A percentile compares a stretch with the other conserved stretches of the same genome.
Evolutionary conservation across 2,797 vertebrate species (phyloP).

Genomic region (Mallotus villosus): DNA sequence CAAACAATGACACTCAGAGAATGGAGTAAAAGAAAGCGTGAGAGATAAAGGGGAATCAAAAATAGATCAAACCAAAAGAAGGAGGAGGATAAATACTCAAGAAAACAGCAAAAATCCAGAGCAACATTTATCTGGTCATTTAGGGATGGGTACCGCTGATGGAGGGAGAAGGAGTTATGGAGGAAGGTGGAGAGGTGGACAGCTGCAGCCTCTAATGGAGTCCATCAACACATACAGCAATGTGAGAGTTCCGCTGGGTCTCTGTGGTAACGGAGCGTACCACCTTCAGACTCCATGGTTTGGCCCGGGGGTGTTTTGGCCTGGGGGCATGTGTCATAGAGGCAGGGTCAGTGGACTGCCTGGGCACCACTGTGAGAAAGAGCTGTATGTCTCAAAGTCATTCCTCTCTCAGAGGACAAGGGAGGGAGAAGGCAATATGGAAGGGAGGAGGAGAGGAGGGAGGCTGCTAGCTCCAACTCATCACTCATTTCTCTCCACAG

Average conservation of each 20-base stretch:
- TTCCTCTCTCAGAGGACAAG: not conserved
- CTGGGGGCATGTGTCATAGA: slow-evolving; percentile 13
- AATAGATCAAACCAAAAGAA: not conserved
- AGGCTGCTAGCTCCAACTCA: slow-evolving; percentile 31
- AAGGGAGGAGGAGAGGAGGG: slow-evolving; percentile 13
- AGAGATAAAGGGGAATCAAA: not conserved
- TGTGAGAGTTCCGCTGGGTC: slow-evolving; percentile 10
- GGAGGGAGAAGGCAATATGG: slow-evolving; percentile 24
- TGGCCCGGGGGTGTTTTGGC: slow-evolving; percentile 7
- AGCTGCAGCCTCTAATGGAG: slow-evolving; percentile 19
- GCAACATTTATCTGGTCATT: not conserved
- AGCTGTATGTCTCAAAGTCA: slow-evolving; percentile 12
- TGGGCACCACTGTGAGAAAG: slow-evolving; percentile 9
- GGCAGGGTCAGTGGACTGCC: slow-evolving; percentile 12
- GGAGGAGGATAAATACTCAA: not conserved
- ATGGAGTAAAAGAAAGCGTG: slow-evolving; percentile 18
- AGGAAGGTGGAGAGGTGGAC: not conserved
- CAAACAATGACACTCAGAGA: slow-evolving; percentile 31
- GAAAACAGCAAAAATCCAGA: not conserved
- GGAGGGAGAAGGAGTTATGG: not conserved
- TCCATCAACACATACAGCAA: not conserved
- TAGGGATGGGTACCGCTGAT: not conserved
- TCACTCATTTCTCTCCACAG: slow-evolving; percentile 45
- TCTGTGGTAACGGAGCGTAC: slow-evolving; percentile 21
- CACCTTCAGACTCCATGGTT: slow-evolving; percentile 6